These are phyloP conservation scores for Silvanus unidentatus DNA, from an alignment of 2,888 invertebrate species.

Conservation along the genomic window DNA sequence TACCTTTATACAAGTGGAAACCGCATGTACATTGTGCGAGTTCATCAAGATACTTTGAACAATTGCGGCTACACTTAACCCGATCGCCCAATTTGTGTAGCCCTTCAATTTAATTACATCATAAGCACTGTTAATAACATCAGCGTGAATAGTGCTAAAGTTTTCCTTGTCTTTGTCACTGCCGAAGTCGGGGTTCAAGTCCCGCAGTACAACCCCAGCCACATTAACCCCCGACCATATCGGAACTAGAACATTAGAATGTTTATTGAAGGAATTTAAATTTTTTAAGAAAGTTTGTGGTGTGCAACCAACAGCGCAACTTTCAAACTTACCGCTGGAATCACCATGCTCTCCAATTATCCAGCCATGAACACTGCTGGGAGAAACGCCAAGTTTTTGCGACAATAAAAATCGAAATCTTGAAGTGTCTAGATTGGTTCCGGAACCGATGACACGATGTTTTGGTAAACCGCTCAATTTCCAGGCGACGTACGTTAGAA, in stretches of 20 bases:
- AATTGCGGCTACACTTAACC: conserved; percentile 68
- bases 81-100: conserved; percentile 89
- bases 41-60: conserved; percentile 68
- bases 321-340: conserved; percentile 39
- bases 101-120: conserved; percentile 84
- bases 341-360: conserved; percentile 95
- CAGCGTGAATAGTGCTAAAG: conserved; percentile 72
- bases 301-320: background rate
- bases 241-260: conserved; percentile 68
- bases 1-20: conserved; percentile 74
- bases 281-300: background rate
- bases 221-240: conserved; percentile 93
- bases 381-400: conserved; percentile 72
- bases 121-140: conserved; percentile 82
- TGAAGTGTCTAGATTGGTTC: conserved; percentile 89
- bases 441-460: conserved; percentile 82
- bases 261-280: conserved; percentile 5
- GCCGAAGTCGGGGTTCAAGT: conserved; percentile 71
- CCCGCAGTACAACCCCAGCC: conserved; percentile 77
- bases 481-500: conserved; percentile 92
- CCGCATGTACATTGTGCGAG: conserved; percentile 67
- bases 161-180: conserved; percentile 67
- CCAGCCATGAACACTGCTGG: conserved; percentile 84
- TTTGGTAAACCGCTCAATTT: conserved; percentile 85
- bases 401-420: conserved; percentile 85